Base-by-base conservation (phyloP, 2,888 invertebrate genomes). In the Plagodis dolabraria region DNA sequence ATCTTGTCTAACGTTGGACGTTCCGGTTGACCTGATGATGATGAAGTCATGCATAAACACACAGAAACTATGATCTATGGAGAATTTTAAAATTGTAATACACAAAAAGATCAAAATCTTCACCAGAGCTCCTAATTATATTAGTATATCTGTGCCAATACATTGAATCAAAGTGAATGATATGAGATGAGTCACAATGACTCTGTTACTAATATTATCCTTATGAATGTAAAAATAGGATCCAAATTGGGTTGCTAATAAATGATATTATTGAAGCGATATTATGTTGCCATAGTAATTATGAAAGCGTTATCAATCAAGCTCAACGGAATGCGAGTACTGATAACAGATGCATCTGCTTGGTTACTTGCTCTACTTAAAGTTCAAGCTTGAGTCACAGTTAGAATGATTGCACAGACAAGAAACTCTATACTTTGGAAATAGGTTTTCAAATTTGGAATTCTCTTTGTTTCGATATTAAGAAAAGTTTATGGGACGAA, bases 241-340 rank as follows among this genome's bases (percentile, higher is more conserved):
- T 22, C 22, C 22, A 34, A n/a, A 12, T 36, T 36, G 8, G 44
- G 7, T 53, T 35, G 34, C 12, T 33, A 7, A 33, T 11, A 6
- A 7, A 43, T 11, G 12, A n/a, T 44, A 12, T 12, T 10, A 7
- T 49, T 49, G 35, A 11, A 42, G 33, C 5, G 47, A 38, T 47
- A 44, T 47, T 8, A 36, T 61, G 52, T 63, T 53, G 60, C 57
- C 51, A 50, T 61, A 63, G 56, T 54, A 50, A 57, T 67, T 63
- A 67, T 59, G 50, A 62, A 62, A 63, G 60, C 48, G 65, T 65
- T 68, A 70, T 70, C 69, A 70, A 70, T 70, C 66, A 68, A 65
- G 65, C 57, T 60, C 43, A 46, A 38, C 43, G 63, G 68, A 65
- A 68, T 68, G 66, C 47, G 50, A 52, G 56, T 36, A 11, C 54